These are phyloP conservation scores for Sebastes nivosus DNA, from an alignment of 2,797 vertebrate species.

Conservation along the genomic window DNA sequence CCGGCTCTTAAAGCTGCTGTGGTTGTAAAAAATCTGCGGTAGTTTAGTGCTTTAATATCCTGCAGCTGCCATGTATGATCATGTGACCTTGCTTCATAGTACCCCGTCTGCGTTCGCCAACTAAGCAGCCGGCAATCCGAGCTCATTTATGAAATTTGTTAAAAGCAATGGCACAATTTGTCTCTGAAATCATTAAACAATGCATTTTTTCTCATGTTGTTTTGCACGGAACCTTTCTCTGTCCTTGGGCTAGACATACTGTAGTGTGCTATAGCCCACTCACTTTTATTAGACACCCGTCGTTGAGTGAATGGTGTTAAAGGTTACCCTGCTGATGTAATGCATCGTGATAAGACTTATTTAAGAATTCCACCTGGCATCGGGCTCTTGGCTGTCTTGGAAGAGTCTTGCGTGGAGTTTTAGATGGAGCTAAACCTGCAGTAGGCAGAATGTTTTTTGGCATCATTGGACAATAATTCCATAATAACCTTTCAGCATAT, in stretches of 20 bases:
- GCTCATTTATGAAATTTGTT: background rate
- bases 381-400: background rate
- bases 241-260: background rate
- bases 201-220: background rate
- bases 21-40: background rate
- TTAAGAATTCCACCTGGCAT: background rate
- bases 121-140: background rate
- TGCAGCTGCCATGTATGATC: conserved; percentile 9
- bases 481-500: no score
- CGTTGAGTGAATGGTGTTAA: background rate
- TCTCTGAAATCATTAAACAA: background rate
- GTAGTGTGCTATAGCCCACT: background rate
- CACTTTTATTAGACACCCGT: conserved; percentile 14
- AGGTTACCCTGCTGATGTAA: conserved; percentile 23
- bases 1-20: background rate
- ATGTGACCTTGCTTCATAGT: conserved; percentile 2
- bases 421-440: background rate
- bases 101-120: background rate
- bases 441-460: no score
- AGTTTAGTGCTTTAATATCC: conserved; percentile 48
- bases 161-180: background rate
- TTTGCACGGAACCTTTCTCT: background rate
- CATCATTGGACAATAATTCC: no score
- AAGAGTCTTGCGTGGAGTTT: conserved; percentile 6
- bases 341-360: conserved; percentile 1